Conservation (phyloP, 2,888 invertebrate species). For the Eustalomyia histrio region DNA sequence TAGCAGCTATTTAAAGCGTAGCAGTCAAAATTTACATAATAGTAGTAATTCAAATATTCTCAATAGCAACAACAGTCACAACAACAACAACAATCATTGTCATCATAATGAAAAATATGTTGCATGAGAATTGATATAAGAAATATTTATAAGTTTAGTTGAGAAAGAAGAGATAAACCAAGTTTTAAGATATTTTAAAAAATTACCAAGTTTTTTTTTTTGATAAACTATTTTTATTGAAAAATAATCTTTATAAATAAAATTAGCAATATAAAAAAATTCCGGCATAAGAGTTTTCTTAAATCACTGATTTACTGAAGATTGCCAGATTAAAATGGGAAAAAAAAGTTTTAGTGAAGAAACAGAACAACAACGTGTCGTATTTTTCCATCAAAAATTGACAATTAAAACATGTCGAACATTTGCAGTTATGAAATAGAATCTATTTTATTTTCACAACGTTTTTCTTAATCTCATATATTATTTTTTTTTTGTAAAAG, state of each 20-base stretch:
- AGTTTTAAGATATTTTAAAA: constrained; percentile 1
- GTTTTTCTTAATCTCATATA: no score
- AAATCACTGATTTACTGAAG: no score
- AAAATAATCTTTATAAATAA: background rate
- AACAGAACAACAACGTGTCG: no score
- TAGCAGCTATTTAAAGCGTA: constrained; percentile 60
- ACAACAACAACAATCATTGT: constrained; percentile 54
- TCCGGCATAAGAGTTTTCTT: no score
- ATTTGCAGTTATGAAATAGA: no score
- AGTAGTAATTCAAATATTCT: constrained; percentile 60
- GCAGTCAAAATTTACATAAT: constrained; percentile 59
- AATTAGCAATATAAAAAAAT: no score
- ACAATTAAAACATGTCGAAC: no score
- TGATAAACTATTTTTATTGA: background rate
- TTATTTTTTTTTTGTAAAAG: no score
- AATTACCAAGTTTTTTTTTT: constrained; percentile 8
- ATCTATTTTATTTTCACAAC: no score
- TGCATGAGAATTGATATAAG: constrained; percentile 73
- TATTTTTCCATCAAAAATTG: no score
- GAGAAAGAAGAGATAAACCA: constrained; percentile 41
- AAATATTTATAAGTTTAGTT: constrained; percentile 64
- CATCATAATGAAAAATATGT: constrained; percentile 72
- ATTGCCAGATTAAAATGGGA: no score
- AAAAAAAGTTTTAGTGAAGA: no score
- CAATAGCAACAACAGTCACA: constrained; percentile 64